phyloP scores from a whole-genome alignment of 1,140 invertebrate genomes.

The Limonius californicus region DNA sequence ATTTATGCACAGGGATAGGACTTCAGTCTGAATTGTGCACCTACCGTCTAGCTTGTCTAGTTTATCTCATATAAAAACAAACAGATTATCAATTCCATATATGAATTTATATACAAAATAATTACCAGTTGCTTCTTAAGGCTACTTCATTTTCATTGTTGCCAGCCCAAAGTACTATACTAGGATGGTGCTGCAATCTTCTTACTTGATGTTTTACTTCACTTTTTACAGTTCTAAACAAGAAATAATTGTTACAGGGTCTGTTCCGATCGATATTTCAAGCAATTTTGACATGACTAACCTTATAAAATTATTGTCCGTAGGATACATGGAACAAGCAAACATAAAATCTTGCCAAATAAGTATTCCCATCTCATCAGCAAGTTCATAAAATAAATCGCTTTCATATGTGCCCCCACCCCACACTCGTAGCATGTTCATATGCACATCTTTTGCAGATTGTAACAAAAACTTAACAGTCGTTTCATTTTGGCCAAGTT shows the following conservation, averaged over 20 bases:
- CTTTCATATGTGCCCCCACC: constrained; percentile 95
- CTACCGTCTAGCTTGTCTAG: too few species aligned
- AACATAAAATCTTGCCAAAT: constrained; percentile 95
- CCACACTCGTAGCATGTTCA: constrained; percentile 96
- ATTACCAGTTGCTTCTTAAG: constrained; percentile 75
- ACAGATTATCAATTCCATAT: too few species aligned
- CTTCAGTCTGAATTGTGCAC: too few species aligned
- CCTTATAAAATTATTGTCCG: constrained; percentile 66
- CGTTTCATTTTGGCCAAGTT: constrained; percentile 55
- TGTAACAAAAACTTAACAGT: constrained; percentile 55
- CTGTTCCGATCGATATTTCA: too few species aligned
- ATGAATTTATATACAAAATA: background rate
- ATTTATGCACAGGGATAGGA: too few species aligned
- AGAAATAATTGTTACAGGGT: too few species aligned
- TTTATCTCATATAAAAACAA: too few species aligned
- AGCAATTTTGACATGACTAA: too few species aligned
- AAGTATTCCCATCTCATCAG: constrained; percentile 76
- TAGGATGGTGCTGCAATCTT: constrained; percentile 84
- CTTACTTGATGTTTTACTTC: constrained; percentile 84
- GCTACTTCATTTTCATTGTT: constrained; percentile 95
- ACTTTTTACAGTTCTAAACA: constrained; percentile 52
- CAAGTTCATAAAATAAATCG: constrained; percentile 85
- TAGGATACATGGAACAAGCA: too few species aligned
- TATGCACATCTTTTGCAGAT: constrained; percentile 74
- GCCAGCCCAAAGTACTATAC: constrained; percentile 81